A percentile compares a stretch with the other conserved stretches of the same genome.
phyloP scores from a whole-genome alignment of 2,888 invertebrate species.

The Neoaliturus tenellus region DNA sequence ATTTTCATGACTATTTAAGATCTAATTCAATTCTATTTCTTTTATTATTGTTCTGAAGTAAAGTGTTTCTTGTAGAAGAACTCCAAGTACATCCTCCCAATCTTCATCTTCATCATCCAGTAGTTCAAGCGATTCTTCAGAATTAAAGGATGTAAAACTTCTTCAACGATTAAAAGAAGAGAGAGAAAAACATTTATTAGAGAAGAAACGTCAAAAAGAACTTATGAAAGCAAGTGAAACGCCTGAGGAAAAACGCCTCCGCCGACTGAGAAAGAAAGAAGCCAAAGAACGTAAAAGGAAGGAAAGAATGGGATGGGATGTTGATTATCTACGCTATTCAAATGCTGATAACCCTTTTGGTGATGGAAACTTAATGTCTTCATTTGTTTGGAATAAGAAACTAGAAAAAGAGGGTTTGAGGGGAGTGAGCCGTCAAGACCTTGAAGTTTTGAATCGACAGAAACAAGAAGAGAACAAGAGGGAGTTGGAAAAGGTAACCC shows the following conservation, averaged over 20 bases:
- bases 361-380: conserved; percentile 94
- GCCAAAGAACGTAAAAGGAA: conserved; percentile 91
- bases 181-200: conserved; percentile 79
- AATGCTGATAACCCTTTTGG: conserved; percentile 99
- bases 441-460: conserved; percentile 88
- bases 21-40: too few species aligned
- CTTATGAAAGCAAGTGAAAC: conserved; percentile 92
- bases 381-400: conserved; percentile 98
- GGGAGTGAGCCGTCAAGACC: conserved; percentile 84
- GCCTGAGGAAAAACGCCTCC: conserved; percentile 92
- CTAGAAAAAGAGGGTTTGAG: conserved; percentile 94
- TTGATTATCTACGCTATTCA: conserved; percentile 97
- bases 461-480: conserved; percentile 94
- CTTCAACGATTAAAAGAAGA: conserved; percentile 85
- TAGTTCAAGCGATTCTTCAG: conserved; percentile 62
- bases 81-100: conserved; percentile 66
- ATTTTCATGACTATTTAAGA: too few species aligned
- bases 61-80: conserved; percentile 57
- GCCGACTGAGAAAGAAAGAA: conserved; percentile 93
- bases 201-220: conserved; percentile 83
- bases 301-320: conserved; percentile 98
- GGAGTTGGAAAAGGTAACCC: conserved; percentile 90
- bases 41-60: too few species aligned
- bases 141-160: conserved; percentile 76
- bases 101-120: conserved; percentile 64